Evolutionary conservation across 92 coral and sea anemone genomes (phyloP), one percentile per base, ranked within the genome.

Genomic region (Zoanthus gigantus): DNA sequence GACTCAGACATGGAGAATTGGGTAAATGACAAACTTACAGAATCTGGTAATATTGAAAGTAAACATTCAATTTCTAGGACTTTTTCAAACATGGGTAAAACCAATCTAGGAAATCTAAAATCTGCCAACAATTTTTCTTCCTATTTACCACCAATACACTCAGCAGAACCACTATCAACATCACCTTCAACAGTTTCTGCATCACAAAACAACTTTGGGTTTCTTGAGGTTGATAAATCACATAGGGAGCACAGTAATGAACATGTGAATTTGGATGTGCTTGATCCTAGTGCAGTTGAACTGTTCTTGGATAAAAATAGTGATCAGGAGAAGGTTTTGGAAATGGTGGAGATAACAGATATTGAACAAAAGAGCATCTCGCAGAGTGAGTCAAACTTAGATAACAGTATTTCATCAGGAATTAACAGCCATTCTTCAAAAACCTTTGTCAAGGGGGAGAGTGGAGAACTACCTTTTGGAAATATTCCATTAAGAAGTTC

Each of bases 71-170:
- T 90, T 7, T 46, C 84, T n/a, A 52, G 78, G 28, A 28, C 66
- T 14, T 50, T 92, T 28, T 34, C 42, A 34, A 75, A 52, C 15
- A 81, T 65, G 45, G 88, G 88, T 9, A 92, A 90, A 89, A 78
- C 87, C 12, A 89, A 78, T 32, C 83, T 75, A 58, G 93, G 92
- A 16, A 91, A 93, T 16, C 83, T 92, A 37, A 91, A 91, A 78
- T 92, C 93, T 58, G 94, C 94, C 14, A 67, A 32, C 10, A 87
- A 95, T 32, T 88, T 93, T 34, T 88, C 93, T 69, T 91, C 98
- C 4, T 93, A 96, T 3, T 77, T 95, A 9, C 98, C 98, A 54
- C 98, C 98, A 18, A 95, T 95, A 34, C 96, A 95, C 76, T 95
- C 98, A 31, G 98, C 97, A 34, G 94, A 94, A 28, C 93, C 89